Base-by-base conservation (phyloP, 2,113 vertebrate species). In the Scophthalmus maximus region DNA sequence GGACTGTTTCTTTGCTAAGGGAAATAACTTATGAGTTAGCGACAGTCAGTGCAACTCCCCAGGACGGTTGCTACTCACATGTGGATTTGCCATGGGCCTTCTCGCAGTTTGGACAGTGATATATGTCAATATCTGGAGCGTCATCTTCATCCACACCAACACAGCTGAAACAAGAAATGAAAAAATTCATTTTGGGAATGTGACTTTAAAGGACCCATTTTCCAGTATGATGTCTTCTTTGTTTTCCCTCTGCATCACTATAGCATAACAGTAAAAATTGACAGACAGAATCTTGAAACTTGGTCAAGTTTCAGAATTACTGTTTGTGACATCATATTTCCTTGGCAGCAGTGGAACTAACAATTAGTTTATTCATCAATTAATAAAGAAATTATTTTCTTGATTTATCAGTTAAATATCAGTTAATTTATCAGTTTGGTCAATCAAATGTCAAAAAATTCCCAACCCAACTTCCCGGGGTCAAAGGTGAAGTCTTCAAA, bases 21-120 rank as follows among this genome's bases (percentile, higher is more conserved):
- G n/a, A n/a, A n/a, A n/a, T n/a, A n/a, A n/a, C n/a, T n/a, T n/a
- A n/a, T n/a, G n/a, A 49, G 9, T 46, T 6, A 23, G 20, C 4
- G 2, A 29, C 25, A 55, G 18, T 55, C 1, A 30, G 8, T 27
- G 23, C n/a, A n/a, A 10, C 22, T 11, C 26, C 52, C 18, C 8
- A 6, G 30, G 32, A 7, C 1, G 32, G 20, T 6, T 27, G 34
- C 23, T 57, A 70, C 97, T 96, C 79, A 99, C 97, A 71, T 25
- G 97, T 99, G 1, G 97, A 98, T 90, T 98, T 98, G 8, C 97
- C 97, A 0, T 98, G 96, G 49, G 95, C 96, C 87, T 98, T 98
- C 93, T 98, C 97, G 32, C 97, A 99, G 87, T 99, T 99, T 0
- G 97, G 97, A 90, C 97, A 99, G 68, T 99, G 97, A 80, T 99